Evolutionary conservation across 2,888 invertebrate species (phyloP).

Genomic region (Ypsolopha sequella): DNA sequence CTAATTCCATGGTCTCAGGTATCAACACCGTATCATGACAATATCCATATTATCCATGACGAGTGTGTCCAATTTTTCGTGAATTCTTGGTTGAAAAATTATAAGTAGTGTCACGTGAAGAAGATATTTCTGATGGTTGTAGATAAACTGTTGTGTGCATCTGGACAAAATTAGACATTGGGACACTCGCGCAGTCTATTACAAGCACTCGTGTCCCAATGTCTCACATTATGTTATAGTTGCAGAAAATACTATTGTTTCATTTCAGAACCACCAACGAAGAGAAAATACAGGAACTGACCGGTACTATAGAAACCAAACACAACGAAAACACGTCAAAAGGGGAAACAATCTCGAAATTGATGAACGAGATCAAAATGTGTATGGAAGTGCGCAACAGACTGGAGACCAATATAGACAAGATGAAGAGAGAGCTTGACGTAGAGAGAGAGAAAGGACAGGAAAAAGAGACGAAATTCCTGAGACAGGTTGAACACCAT

Average conservation of each 20-base stretch:
- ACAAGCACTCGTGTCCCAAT: no score
- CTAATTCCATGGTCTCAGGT: no score
- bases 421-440: slow-evolving; percentile 18
- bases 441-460: slow-evolving; percentile 15
- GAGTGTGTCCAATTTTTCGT: no score
- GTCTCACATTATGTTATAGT: no score
- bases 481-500: slow-evolving; percentile 18
- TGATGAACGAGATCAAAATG: slow-evolving; percentile 28
- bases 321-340: slow-evolving; percentile 24
- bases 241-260: neutral
- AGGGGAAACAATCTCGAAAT: slow-evolving; percentile 20
- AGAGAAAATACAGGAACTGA: slow-evolving; percentile 15
- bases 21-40: no score
- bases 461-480: slow-evolving; percentile 18
- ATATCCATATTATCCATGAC: no score
- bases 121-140: no score
- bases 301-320: slow-evolving; percentile 5
- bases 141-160: no score
- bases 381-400: slow-evolving; percentile 21
- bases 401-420: slow-evolving; percentile 18
- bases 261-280: slow-evolving; percentile 14
- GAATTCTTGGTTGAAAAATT: no score
- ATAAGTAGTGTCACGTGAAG: no score
- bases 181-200: no score
- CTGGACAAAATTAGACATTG: no score